Evolutionary conservation across 2,113 vertebrate genomes (phyloP), one percentile per base, ranked within the genome.

Genomic region (Prinia subflava): DNA sequence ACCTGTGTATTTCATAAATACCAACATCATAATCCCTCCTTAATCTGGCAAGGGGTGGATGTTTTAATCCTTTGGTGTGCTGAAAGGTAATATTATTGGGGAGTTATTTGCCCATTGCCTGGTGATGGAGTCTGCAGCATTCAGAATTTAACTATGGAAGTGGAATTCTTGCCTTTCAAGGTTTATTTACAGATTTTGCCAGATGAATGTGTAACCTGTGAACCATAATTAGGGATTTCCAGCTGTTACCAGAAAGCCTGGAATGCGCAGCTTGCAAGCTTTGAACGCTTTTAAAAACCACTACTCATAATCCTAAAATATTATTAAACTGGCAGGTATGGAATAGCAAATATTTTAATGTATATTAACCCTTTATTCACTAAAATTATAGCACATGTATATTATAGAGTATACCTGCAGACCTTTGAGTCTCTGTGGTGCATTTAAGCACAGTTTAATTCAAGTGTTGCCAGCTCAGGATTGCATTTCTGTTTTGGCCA

Each of bases 201-300:
- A 97, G 95, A 97, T 96, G 92, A 98, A 93, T 85, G 57, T 92
- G 59, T 96, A 97, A 95, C 94, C 97, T 78, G 76, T 97, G 95
- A 97, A 97, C 97, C 97, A 94, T 97, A 98, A 98, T 97, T 97
- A 97, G 92, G 93, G 92, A 94, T 97, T 97, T 97, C 97, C 97
- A 97, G 97, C 97, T 97, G 96, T 97, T 98, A 96, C 75, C 78
- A 97, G 96, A 97, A 97, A 97, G 89, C 65, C 80, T 94, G 88
- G 91, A 96, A 97, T 95, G 95, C 94, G 95, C 67, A 95, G 92
- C 81, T 95, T 94, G 60, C 71, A 90, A 96, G 84, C 87, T 96
- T 90, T 87, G 78, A 97, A 92, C 18, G 15, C 77, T 83, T 93
- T 97, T 96, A 86, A 94, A 95, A 97, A 92, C 71, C 87, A 93